These are phyloP conservation scores for Dynastes maya DNA, from an alignment of 2,888 invertebrate genomes.

Conservation along the genomic window DNA sequence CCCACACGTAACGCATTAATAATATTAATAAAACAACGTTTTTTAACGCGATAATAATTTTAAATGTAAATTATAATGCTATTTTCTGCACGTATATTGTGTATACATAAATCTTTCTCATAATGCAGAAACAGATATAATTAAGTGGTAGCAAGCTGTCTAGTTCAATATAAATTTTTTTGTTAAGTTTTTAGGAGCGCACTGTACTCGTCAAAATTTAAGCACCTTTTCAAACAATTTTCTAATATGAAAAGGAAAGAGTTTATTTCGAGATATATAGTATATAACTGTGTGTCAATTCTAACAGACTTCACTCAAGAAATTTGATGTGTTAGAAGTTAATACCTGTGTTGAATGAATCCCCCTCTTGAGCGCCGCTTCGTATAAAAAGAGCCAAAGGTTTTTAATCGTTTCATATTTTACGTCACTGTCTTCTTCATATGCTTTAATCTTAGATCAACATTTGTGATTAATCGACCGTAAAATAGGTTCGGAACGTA, in stretches of 20 bases:
- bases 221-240: not conserved
- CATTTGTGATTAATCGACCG: conserved; percentile 48
- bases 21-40: too few species aligned
- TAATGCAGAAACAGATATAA: too few species aligned
- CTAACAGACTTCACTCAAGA: conserved; percentile 7
- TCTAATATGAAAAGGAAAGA: not conserved
- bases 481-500: conserved; percentile 46
- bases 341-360: not conserved
- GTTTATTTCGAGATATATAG: not conserved
- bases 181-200: too few species aligned
- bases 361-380: not conserved
- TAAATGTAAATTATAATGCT: too few species aligned
- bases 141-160: too few species aligned
- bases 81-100: too few species aligned
- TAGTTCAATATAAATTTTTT: too few species aligned
- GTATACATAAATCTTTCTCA: too few species aligned
- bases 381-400: not conserved
- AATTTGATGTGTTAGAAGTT: conserved; percentile 2
- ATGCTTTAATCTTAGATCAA: conserved; percentile 12
- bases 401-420: conserved; percentile 20
- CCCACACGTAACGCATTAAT: too few species aligned
- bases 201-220: not conserved
- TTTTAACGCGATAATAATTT: too few species aligned
- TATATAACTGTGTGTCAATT: conserved; percentile 6
- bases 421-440: conserved; percentile 24